A percentile compares a stretch with the other conserved stretches of the same genome.
phyloP scores from a whole-genome alignment of 2,888 invertebrate genomes.

The Mythimna vitellina region DNA sequence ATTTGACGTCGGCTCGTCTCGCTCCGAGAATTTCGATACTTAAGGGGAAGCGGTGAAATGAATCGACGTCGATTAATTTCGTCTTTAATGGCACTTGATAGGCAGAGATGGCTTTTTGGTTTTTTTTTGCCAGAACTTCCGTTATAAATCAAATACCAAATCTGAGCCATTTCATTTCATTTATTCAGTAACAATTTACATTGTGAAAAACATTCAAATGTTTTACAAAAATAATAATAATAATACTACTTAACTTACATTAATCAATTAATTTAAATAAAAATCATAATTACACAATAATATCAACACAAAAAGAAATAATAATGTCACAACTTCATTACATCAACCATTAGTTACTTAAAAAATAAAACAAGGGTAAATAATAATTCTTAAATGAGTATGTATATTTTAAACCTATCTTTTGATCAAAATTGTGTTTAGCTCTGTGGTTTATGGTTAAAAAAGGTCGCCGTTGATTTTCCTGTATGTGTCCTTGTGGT shows the following conservation, averaged over 20 bases:
- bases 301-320: too few relatives aligned
- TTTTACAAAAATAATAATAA: too few relatives aligned
- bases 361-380: too few relatives aligned
- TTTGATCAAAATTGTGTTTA: conserved; percentile 16
- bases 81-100: conserved; percentile 39
- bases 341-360: too few relatives aligned
- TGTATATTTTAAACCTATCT: conserved; percentile 14
- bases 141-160: conserved; percentile 16
- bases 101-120: conserved; percentile 6
- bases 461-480: conserved; percentile 24
- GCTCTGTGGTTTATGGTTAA: background rate
- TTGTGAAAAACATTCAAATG: too few relatives aligned
- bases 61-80: conserved; percentile 18
- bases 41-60: conserved; percentile 33
- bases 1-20: conserved; percentile 52
- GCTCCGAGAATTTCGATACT: conserved; percentile 43
- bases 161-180: too few relatives aligned
- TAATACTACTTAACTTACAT: too few relatives aligned
- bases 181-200: too few relatives aligned
- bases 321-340: too few relatives aligned
- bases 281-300: too few relatives aligned
- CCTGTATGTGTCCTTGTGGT: background rate
- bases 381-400: too few relatives aligned
- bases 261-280: too few relatives aligned
- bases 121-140: background rate